Base-by-base conservation (phyloP, 2,888 invertebrate genomes). In the Keiferia lycopersicella region DNA sequence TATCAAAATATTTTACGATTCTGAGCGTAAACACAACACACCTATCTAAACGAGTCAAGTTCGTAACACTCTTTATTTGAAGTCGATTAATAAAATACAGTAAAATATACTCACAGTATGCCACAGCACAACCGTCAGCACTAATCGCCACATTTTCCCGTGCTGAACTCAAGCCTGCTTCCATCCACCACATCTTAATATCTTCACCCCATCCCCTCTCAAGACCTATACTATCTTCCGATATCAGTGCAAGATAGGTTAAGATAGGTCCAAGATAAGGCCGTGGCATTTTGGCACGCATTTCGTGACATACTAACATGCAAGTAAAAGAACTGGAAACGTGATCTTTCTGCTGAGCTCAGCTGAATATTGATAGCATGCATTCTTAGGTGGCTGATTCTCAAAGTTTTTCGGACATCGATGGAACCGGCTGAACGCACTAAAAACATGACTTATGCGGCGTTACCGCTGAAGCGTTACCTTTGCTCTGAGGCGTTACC, bases 51-150 rank as follows among this genome's bases (percentile, higher is more conserved):
- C n/a, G n/a, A n/a, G n/a, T n/a, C n/a, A n/a, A n/a, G n/a, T n/a
- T n/a, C n/a, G n/a, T n/a, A n/a, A n/a, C n/a, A n/a, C n/a, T n/a
- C n/a, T n/a, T 12, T 12, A 16, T 34, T 34, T 34, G 3, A 56
- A 48, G 53, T 53, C 4, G 62, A 61, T n/a, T 39, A 58, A n/a
- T n/a, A 59, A 38, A n/a, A 50, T 10, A 30, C 50, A 20, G 16
- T 18, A 50, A 53, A 59, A 64, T 20, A 62, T 26, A 77, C 80
- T 82, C 69, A 82, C 81, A 65, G 64, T 62, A 61, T 70, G 71
- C 64, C 69, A 72, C 61, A 72, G 66, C 65, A 72, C 72, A 50
- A 77, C 69, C 61, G 72, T 66, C 39, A 73, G 34, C 48, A 72
- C 61, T 66, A 74, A 60, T 68, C 75, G 60, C 70, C 73, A 69